These are phyloP conservation scores for Pseudochirops corinnae DNA, from an alignment of 2,797 vertebrate species.

Conservation along the genomic window DNA sequence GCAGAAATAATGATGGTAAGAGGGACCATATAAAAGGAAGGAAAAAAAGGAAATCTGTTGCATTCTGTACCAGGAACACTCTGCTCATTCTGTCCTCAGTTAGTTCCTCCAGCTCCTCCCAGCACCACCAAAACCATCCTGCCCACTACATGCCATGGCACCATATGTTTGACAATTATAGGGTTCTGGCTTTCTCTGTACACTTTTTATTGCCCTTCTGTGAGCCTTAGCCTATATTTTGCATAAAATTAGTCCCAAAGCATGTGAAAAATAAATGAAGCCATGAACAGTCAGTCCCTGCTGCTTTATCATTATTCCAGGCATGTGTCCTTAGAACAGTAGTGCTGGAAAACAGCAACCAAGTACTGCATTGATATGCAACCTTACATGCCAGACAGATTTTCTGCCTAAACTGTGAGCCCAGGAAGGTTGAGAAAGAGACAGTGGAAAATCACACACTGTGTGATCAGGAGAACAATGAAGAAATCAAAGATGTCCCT, in stretches of 20 bases:
- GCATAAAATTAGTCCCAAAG: constrained; percentile 54
- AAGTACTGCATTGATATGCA: background rate
- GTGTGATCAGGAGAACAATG: constrained; percentile 48
- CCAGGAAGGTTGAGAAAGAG: constrained; percentile 11
- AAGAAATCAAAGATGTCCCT: constrained; percentile 42
- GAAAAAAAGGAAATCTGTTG: background rate
- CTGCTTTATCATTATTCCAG: constrained; percentile 43
- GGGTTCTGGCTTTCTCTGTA: constrained; percentile 37
- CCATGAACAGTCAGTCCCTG: constrained; percentile 21
- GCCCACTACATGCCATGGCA: constrained; percentile 33
- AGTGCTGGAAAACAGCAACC: background rate
- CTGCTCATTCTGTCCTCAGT: constrained; percentile 24
- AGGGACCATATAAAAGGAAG: background rate
- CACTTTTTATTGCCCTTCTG: constrained; percentile 58
- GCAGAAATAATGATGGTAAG: background rate
- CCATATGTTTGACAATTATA: constrained; percentile 62
- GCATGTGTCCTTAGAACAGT: background rate
- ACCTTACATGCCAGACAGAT: constrained; percentile 4
- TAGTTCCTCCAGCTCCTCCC: constrained; percentile 36
- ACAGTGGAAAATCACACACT: constrained; percentile 15
- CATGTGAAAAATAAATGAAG: constrained; percentile 38
- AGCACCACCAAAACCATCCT: background rate
- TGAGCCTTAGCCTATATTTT: constrained; percentile 45
- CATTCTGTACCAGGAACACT: constrained; percentile 29
- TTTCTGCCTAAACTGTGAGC: constrained; percentile 20